These are phyloP conservation scores for Prietella phreatophila DNA, from an alignment of 2,113 vertebrate genomes.

Conservation along the genomic window DNA sequence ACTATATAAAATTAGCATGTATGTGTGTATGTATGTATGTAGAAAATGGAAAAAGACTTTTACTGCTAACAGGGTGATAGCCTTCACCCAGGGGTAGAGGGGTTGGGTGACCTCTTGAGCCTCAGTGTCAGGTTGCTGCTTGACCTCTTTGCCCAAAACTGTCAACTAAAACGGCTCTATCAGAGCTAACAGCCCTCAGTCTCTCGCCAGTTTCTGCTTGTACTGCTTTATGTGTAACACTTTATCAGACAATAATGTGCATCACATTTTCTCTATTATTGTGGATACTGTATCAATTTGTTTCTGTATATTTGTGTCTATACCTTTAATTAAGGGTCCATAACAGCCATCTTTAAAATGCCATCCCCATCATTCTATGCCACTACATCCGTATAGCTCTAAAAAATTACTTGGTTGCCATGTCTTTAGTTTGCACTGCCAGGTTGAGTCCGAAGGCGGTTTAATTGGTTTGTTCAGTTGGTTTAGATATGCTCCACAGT, in stretches of 20 bases:
- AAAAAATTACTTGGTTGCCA: not conserved
- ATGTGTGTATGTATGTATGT: not conserved
- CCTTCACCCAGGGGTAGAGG: not conserved
- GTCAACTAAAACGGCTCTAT: slow-evolving; percentile 31
- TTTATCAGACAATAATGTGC: not conserved
- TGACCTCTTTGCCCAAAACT: slow-evolving; percentile 34
- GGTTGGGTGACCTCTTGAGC: slow-evolving; percentile 25
- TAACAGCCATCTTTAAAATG: not conserved
- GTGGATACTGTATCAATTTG: not conserved
- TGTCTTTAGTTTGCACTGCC: slow-evolving; percentile 6
- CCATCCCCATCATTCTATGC: slow-evolving; percentile 7
- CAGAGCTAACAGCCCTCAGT: not conserved
- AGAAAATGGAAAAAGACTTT: not conserved
- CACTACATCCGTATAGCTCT: slow-evolving; percentile 19
- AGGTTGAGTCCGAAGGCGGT: not conserved
- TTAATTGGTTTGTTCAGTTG: slow-evolving; percentile 46
- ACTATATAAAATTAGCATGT: not conserved
- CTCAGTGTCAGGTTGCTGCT: slow-evolving; percentile 21
- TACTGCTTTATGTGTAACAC: not conserved
- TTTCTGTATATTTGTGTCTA: not conserved
- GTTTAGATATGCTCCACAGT: slow-evolving; percentile 38
- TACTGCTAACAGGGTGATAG: not conserved
- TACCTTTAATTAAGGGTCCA: not conserved
- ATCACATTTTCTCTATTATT: not conserved
- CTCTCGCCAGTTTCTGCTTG: not conserved